Base-by-base conservation (phyloP, 1,140 invertebrate species). In the Drosophila tsacasi region DNA sequence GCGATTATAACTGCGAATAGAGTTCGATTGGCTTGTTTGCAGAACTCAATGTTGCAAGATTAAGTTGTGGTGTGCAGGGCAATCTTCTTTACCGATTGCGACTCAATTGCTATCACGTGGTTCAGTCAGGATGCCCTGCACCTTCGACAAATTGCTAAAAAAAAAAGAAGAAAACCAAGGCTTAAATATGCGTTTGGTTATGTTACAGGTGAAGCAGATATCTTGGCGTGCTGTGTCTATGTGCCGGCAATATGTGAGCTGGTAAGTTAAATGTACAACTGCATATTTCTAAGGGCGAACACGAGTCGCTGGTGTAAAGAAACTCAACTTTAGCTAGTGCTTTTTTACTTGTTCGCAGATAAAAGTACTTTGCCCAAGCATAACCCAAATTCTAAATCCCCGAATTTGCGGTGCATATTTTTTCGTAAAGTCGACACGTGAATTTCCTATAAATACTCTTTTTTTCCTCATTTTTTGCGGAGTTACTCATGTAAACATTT, bases 301-400 rank as follows among this genome's bases (percentile, higher is more conserved):
- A 72, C 60, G 90, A 92, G 90, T 92, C 91, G 91, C 91, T 92
- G 89, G 85, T 92, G 76, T 80, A 84, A 84, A 92, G 91, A 92
- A 61, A 52, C 10, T 52, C 81, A 23, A 83, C 87, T 92, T 92
- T 91, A 84, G 75, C 83, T 91, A 92, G 91, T 92, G 91, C 91
- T 92, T 91, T 61, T 89, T 90, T 86, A 80, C 65, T 66, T 87
- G 82, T 83, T 92, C 91, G 89, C 40, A 92, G 79, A 92, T 17
- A 23, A 92, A 91, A 49, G 44, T 71, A 42, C 79, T 92, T 91
- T 79, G 69, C 84, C 57, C 91, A 92, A 92, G 91, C 91, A 92
- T 81, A 91, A 92, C 85, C 91, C 83, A 92, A 92, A 87, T 82
- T 82, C 57, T 2, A 39, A 17, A 27, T 39, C 15, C n/a, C 55